phyloP scores from a whole-genome alignment of 2,797 vertebrate genomes.

The Adrianichthys oophorus region DNA sequence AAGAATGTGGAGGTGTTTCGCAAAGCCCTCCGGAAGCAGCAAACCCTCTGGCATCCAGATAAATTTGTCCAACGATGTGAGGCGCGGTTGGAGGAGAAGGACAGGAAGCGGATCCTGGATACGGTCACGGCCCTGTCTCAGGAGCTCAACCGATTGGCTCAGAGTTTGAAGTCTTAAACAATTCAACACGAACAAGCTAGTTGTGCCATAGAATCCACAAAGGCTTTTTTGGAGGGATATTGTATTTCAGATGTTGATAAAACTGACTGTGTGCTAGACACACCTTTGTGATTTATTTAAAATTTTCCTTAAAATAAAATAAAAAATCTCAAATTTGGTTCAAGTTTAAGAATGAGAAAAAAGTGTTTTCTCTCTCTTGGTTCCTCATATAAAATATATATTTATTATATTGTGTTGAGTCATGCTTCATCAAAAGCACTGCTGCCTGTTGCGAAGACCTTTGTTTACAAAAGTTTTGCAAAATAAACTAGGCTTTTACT shows the following conservation, averaged over 20 bases:
- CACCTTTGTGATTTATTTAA: too few species aligned
- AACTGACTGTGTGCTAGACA: too few species aligned
- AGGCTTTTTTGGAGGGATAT: too few species aligned
- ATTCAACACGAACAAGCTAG: background rate
- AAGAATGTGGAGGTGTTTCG: slow-evolving; percentile 73
- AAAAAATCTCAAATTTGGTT: too few species aligned
- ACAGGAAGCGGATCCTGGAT: slow-evolving; percentile 79
- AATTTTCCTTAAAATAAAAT: too few species aligned
- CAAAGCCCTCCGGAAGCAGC: slow-evolving; percentile 81
- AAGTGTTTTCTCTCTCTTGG: too few species aligned
- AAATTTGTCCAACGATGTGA: slow-evolving; percentile 87
- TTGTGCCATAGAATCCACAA: too few species aligned
- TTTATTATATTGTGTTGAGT: slow-evolving; percentile 19
- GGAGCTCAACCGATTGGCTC: slow-evolving; percentile 84
- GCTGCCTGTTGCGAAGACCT: too few species aligned
- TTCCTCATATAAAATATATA: background rate
- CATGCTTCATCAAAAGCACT: background rate
- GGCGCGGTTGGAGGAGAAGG: slow-evolving; percentile 75
- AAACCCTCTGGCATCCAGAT: slow-evolving; percentile 88
- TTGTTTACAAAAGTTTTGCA: too few species aligned
- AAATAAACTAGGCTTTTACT: background rate
- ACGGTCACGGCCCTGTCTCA: slow-evolving; percentile 87
- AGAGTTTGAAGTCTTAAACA: slow-evolving; percentile 66
- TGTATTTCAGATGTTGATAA: too few species aligned
- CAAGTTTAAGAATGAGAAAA: too few species aligned